A percentile compares a stretch with the other conserved stretches of the same genome.
These are phyloP conservation scores for Cosmorhoe ocellata DNA, from an alignment of 2,888 invertebrate genomes.

Conservation along the genomic window DNA sequence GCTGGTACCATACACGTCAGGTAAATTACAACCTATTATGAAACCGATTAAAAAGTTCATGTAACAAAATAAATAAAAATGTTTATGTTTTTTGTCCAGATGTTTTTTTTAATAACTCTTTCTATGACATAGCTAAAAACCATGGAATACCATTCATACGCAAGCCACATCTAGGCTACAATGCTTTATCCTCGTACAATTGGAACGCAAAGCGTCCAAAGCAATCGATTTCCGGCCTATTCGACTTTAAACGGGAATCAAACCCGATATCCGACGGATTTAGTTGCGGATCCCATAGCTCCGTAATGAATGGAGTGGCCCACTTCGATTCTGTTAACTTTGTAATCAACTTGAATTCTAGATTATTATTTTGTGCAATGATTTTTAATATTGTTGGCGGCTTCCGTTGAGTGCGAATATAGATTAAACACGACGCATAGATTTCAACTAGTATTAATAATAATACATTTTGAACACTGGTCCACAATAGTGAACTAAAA, in stretches of 20 bases:
- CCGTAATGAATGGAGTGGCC: conserved; percentile 68
- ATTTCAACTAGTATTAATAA: no score
- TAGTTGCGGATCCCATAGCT: conserved; percentile 72
- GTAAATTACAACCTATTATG: no score
- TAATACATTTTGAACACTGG: no score
- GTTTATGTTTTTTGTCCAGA: no score
- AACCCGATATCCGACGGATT: conserved; percentile 77
- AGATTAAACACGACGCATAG: neutral
- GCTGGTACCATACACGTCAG: no score
- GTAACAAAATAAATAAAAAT: no score
- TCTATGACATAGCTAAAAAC: no score
- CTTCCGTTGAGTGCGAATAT: no score
- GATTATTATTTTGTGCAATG: neutral
- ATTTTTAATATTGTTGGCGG: neutral
- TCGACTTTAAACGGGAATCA: conserved; percentile 81
- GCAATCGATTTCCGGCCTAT: conserved; percentile 82
- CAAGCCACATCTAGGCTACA: conserved; percentile 37
- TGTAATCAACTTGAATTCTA: conserved; percentile 10
- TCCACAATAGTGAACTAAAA: no score
- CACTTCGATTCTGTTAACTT: conserved; percentile 52
- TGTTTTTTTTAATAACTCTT: no score
- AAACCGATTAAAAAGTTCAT: no score
- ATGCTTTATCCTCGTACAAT: conserved; percentile 59
- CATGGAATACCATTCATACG: no score
- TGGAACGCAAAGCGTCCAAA: conserved; percentile 78